These are phyloP conservation scores for Trididemnum clinides DNA, from an alignment of 23 tunicate genomes.

Conservation along the genomic window DNA sequence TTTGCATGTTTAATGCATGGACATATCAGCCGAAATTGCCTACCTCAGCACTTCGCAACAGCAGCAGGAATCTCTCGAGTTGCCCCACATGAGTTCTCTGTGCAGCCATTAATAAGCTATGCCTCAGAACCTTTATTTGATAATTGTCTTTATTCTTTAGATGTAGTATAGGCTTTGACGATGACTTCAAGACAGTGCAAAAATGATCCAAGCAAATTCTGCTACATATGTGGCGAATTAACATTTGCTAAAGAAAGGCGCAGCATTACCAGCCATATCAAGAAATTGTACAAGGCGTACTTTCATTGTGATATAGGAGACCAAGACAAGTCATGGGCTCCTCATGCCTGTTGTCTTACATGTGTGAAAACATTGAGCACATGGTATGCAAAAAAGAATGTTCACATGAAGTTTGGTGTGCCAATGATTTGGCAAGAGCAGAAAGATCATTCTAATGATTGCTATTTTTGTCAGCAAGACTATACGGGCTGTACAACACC, in stretches of 20 bases:
- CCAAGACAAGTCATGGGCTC: slow-evolving; percentile 10
- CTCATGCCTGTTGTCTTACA: slow-evolving; percentile 12
- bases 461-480: slow-evolving; percentile 18
- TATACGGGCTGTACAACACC: not conserved
- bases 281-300: slow-evolving; percentile 13
- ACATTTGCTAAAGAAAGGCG: slow-evolving; percentile 12
- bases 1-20: no score
- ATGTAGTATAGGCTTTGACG: not conserved
- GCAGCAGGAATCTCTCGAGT: no score
- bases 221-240: slow-evolving; percentile 9
- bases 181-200: slow-evolving; percentile 18
- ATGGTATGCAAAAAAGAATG: slow-evolving; percentile 2
- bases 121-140: not conserved
- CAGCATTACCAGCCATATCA: slow-evolving; percentile 14
- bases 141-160: not conserved
- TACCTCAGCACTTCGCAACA: no score
- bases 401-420: slow-evolving; percentile 13
- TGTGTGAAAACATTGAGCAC: slow-evolving; percentile 15
- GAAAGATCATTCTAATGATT: slow-evolving; percentile 15
- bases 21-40: no score
- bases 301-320: slow-evolving; percentile 20
- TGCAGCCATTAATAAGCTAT: not conserved
- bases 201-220: slow-evolving; percentile 11
- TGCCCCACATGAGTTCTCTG: no score
- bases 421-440: slow-evolving; percentile 16